Conservation (phyloP, 1,140 invertebrate genomes). For the Solenopsis invicta region DNA sequence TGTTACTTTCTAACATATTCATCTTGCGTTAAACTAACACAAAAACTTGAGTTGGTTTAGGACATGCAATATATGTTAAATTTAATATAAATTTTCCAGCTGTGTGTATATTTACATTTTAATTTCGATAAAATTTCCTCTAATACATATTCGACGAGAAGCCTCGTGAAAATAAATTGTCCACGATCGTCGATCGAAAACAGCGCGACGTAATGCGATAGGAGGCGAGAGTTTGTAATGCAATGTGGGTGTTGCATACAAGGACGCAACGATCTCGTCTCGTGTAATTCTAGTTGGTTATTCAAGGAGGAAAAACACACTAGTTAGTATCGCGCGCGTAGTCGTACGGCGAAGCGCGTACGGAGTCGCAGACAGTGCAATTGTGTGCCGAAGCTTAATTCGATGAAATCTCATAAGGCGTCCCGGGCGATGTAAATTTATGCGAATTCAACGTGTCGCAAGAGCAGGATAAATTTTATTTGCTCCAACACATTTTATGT, state of each 20-base stretch:
- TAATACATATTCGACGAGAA: background rate
- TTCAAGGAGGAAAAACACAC: conserved; percentile 45
- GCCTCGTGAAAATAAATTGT: background rate
- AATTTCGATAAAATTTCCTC: background rate
- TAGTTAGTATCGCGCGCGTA: conserved; percentile 12
- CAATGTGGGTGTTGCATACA: conserved; percentile 62
- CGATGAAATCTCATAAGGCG: conserved; percentile 19
- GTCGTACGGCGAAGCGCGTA: background rate
- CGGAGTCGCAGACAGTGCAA: background rate
- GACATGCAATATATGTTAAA: no score
- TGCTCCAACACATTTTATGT: background rate
- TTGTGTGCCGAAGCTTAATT: conserved; percentile 14
- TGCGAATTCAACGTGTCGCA: background rate
- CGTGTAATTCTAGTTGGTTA: conserved; percentile 41
- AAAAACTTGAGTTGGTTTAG: no score
- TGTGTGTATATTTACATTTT: no score
- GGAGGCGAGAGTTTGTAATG: conserved; percentile 22
- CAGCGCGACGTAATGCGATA: background rate
- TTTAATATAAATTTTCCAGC: no score
- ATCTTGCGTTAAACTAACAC: no score
- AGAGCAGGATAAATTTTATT: background rate
- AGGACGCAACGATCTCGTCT: conserved; percentile 41
- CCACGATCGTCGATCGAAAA: conserved; percentile 23
- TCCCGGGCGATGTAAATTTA: conserved; percentile 29
- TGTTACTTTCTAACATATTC: no score